These are phyloP conservation scores for Cisticola juncidis DNA, from an alignment of 2,113 vertebrate genomes.

Conservation along the genomic window DNA sequence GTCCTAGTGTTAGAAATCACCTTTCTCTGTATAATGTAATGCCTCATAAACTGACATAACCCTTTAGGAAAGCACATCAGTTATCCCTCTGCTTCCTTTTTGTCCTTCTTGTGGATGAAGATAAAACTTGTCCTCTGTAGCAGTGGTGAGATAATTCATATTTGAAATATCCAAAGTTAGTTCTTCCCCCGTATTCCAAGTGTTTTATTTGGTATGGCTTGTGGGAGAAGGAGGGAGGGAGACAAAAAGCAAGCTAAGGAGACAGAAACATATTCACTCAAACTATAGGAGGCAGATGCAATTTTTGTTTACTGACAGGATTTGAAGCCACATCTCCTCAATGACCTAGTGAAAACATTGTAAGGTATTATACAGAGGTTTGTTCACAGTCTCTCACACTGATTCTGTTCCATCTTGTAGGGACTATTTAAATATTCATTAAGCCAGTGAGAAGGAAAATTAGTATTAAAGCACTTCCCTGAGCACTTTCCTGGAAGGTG, in stretches of 20 bases:
- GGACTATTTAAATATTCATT: constrained; percentile 44
- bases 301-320: not conserved
- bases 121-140: not conserved
- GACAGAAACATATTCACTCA: not conserved
- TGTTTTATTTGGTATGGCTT: not conserved
- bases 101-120: not conserved
- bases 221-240: fast-evolving
- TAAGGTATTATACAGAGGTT: not conserved
- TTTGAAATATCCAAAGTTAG: not conserved
- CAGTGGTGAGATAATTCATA: not conserved
- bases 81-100: not conserved
- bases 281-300: not conserved
- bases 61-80: not conserved
- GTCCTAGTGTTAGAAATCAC: not conserved
- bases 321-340: not conserved
- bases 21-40: not conserved
- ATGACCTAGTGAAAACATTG: not conserved
- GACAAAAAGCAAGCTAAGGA: not conserved
- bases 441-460: constrained; percentile 33
- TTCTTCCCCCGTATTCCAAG: not conserved
- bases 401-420: not conserved
- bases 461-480: constrained; percentile 7
- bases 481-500: constrained; percentile 27
- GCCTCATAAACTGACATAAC: not conserved
- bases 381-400: not conserved